Percentiles rank a stretch among this genome's conserved stretches.
Conservation (phyloP, 2,888 invertebrate species). For the Pollenia angustigena region DNA sequence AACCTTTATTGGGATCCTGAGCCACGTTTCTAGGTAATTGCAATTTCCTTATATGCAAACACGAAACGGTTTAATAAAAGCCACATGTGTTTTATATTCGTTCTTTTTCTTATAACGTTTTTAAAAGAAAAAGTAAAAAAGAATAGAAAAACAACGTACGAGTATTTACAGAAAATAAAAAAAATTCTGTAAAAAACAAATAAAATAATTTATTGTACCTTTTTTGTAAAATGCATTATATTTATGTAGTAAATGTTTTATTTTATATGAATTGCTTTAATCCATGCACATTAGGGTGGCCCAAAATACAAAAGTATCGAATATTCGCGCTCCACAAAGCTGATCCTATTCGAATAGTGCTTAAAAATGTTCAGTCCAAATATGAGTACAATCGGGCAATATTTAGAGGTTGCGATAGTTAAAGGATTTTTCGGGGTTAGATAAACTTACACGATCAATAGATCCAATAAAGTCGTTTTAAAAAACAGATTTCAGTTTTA, state of each 20-base stretch:
- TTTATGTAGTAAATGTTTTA: constrained; percentile 25
- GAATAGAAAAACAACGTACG: constrained; percentile 13
- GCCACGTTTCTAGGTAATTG: constrained; percentile 71
- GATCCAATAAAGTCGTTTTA: no score
- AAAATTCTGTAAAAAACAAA: constrained; percentile 16
- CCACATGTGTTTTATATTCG: constrained; percentile 67
- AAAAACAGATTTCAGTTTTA: no score
- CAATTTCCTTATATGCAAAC: constrained; percentile 71
- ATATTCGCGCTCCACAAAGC: no score
- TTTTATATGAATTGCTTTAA: constrained; percentile 34
- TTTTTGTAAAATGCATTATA: constrained; percentile 67
- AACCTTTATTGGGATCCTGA: constrained; percentile 57
- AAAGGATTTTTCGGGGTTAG: no score
- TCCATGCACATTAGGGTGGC: no score
- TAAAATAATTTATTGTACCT: constrained; percentile 69
- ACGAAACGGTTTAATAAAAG: constrained; percentile 61
- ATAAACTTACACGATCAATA: no score
- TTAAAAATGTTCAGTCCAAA: no score
- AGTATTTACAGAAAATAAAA: not conserved
- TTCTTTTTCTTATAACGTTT: not conserved
- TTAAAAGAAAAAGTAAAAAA: not conserved
- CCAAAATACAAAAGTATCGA: no score
- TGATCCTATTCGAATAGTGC: no score
- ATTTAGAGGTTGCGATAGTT: no score
- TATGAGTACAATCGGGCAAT: no score